Percentiles rank a stretch among this genome's conserved stretches.
phyloP scores from a whole-genome alignment of 2,113 vertebrate genomes.

The Telmatochromis sp. region DNA sequence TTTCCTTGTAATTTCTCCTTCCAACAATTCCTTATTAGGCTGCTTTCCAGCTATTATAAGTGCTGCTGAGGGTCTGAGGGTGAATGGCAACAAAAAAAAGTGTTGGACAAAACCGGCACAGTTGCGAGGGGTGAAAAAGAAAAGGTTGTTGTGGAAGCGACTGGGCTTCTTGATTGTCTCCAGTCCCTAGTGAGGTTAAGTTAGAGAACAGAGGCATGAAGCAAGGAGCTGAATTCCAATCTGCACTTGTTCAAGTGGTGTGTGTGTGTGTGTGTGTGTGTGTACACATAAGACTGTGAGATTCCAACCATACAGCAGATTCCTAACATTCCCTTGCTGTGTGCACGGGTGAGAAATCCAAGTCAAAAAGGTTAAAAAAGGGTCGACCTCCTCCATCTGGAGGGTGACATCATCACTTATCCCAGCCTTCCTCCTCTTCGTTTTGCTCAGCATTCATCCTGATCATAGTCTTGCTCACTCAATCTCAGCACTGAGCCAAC shows the following conservation, averaged over 20 bases:
- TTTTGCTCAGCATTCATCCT: not conserved
- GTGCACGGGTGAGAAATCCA: not conserved
- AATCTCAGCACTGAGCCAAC: not conserved
- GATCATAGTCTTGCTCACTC: not conserved
- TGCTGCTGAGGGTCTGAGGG: not conserved
- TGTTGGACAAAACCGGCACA: not conserved
- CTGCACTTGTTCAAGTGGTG: not conserved
- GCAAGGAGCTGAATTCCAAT: not conserved
- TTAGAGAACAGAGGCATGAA: not conserved
- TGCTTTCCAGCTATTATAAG: not conserved
- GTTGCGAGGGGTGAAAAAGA: not conserved
- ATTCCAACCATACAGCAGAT: not conserved
- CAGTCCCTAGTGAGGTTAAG: not conserved
- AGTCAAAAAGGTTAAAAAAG: not conserved
- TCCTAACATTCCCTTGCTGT: not conserved
- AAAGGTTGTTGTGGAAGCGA: not conserved
- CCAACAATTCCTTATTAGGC: not conserved
- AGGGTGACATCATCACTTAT: not conserved
- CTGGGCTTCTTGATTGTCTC: not conserved
- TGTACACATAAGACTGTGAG: not conserved
- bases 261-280: not conserved
- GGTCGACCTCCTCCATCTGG: constrained; percentile 5
- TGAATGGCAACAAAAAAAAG: not conserved
- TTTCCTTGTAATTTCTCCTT: not conserved
- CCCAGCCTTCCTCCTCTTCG: not conserved